phyloP scores from a whole-genome alignment of 2,797 vertebrate genomes.

The Urophycis tenuis region DNA sequence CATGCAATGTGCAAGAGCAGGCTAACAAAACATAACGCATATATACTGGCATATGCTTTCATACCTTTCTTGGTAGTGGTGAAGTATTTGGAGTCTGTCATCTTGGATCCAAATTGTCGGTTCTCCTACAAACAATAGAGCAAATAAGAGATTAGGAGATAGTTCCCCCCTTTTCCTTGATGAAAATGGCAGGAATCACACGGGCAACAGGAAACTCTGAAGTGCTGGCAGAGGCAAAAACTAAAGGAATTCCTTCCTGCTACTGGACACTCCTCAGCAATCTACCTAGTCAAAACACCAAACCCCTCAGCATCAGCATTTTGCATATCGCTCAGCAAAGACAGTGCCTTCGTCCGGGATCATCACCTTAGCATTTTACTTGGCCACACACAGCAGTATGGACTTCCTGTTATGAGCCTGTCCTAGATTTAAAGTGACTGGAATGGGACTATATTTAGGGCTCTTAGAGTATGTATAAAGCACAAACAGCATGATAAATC shows the following conservation, averaged over 20 bases:
- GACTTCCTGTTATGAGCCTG: slow-evolving; percentile 44
- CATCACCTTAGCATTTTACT: slow-evolving; percentile 8
- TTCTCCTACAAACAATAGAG: slow-evolving; percentile 69
- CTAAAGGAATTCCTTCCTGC: slow-evolving; percentile 57
- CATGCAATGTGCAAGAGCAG: background rate
- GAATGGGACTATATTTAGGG: background rate
- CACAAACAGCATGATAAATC: background rate
- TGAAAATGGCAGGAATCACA: slow-evolving; percentile 32
- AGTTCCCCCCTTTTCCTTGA: slow-evolving; percentile 19
- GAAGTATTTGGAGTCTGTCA: slow-evolving; percentile 99
- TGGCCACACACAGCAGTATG: slow-evolving; percentile 9
- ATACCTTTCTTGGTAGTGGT: slow-evolving; percentile 99
- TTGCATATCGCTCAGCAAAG: slow-evolving; percentile 13
- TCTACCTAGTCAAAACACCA: slow-evolving; percentile 21
- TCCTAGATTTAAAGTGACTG: slow-evolving; percentile 10
- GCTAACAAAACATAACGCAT: slow-evolving; percentile 1
- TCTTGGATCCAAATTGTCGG: slow-evolving; percentile 79
- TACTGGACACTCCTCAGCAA: slow-evolving; percentile 30
- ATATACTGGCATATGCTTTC: slow-evolving; percentile 12
- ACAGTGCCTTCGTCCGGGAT: slow-evolving; percentile 7
- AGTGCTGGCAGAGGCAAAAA: slow-evolving; percentile 58
- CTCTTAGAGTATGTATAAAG: background rate
- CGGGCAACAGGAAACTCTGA: slow-evolving; percentile 57
- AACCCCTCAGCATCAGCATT: slow-evolving; percentile 36
- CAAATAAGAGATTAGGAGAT: slow-evolving; percentile 15